Base-by-base conservation (phyloP, 2,888 invertebrate genomes). In the Anthophora plumipes region DNA sequence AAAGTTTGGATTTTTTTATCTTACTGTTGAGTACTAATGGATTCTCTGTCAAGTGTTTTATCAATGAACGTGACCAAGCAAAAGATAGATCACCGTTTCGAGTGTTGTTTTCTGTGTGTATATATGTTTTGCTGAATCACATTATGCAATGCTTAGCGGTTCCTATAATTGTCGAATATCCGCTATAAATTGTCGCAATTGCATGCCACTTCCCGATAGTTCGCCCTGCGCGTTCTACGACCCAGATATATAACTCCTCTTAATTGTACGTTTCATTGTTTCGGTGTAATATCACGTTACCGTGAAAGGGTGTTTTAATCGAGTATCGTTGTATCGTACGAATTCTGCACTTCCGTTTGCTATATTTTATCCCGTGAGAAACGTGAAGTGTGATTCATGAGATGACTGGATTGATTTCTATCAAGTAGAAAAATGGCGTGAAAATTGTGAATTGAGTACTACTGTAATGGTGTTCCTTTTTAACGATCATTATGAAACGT, bases 181-280 rank as follows among this genome's bases (percentile, higher is more conserved):
- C 77, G 67, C 60, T 72, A 72, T 68, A 80, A 77, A 82, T 73
- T 77, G 76, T 70, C 71, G 59, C 75, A 80, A 82, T 82, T 82
- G 76, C 76, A 59, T 68, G 80, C 70, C 63, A 71, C 76, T 76
- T 82, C 80, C 80, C 68, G 71, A 76, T 71, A 75, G 71, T 63
- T 11, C 64, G 39, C 14, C 76, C 59, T 20, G 43, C 66, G 20
- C 37, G 52, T 63, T 55, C 67, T 52, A 37, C 57, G 75, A 71
- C 80, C 81, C 52, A 80, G 71, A 82, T 80, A 67, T 79, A 14
- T 78, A 66, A 78, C 68, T 74, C 73, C 41, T 31, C 75, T 75
- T 76, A 68, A 67, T 74, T 74, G 64, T 41, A 39, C 8, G 46
- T 79, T 79, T 75, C 69, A 79, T 75, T 78, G 64, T 78, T 74